phyloP scores from a whole-genome alignment of 2,797 vertebrate species.

The Lutjanus campechanus region DNA sequence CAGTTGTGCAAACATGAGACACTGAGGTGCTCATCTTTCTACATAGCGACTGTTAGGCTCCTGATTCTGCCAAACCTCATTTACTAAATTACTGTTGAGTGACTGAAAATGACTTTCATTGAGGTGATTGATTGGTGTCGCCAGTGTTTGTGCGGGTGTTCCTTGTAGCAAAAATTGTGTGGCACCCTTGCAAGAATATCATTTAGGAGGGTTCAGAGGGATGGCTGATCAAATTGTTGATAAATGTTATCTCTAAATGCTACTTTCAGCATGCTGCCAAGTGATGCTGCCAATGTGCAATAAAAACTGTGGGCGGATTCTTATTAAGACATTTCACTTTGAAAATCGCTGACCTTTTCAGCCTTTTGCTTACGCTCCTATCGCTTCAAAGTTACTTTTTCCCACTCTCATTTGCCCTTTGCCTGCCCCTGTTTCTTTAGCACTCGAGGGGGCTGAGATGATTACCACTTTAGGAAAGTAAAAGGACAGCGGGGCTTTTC shows the following conservation, averaged over 20 bases:
- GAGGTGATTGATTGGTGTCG: not conserved
- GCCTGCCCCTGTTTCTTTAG: constrained; percentile 40
- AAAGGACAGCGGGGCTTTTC: constrained; percentile 50
- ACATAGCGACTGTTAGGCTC: not conserved
- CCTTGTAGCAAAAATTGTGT: not conserved
- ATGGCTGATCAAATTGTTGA: constrained; percentile 25
- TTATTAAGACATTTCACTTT: constrained; percentile 42
- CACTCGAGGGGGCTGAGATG: constrained; percentile 52
- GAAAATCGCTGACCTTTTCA: constrained; percentile 46
- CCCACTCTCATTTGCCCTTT: constrained; percentile 46
- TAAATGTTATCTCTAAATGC: constrained; percentile 39
- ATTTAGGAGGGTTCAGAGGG: constrained; percentile 12
- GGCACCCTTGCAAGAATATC: not conserved
- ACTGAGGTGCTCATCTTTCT: not conserved
- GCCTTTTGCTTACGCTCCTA: constrained; percentile 24
- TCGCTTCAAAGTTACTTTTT: constrained; percentile 49
- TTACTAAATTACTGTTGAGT: not conserved
- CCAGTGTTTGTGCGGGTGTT: not conserved
- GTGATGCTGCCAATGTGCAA: constrained; percentile 26
- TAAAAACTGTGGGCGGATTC: constrained; percentile 35
- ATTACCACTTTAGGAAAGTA: constrained; percentile 61
- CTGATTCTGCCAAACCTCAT: constrained; percentile 12
- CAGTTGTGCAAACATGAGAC: not conserved
- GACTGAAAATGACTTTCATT: constrained; percentile 4
- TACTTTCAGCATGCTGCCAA: constrained; percentile 30